These are phyloP conservation scores for Gortyna flavago DNA, from an alignment of 2,888 invertebrate genomes.

Conservation along the genomic window DNA sequence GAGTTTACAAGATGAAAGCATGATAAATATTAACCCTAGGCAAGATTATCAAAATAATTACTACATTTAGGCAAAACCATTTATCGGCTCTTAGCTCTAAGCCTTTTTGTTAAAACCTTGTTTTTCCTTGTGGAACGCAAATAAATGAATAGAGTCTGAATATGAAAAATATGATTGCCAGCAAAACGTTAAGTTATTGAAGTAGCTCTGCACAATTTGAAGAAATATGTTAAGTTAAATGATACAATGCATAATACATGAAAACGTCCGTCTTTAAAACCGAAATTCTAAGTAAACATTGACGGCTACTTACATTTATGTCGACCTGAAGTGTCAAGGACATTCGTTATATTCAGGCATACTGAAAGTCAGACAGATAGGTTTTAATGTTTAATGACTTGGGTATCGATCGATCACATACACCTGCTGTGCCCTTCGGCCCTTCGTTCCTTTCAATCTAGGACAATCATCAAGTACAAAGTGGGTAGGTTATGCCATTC, in stretches of 20 bases:
- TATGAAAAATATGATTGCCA: not conserved
- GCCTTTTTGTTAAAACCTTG: too few species aligned
- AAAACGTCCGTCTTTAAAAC: constrained; percentile 12
- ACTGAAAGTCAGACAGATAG: constrained; percentile 80
- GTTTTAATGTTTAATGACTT: constrained; percentile 85
- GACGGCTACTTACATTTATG: constrained; percentile 51
- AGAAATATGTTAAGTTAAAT: constrained; percentile 1
- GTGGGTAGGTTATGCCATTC: too few species aligned
- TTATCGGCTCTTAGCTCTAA: too few species aligned
- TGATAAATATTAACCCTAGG: not conserved
- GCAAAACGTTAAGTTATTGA: not conserved
- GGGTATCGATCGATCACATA: constrained; percentile 79
- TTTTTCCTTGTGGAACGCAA: too few species aligned
- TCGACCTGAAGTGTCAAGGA: constrained; percentile 78
- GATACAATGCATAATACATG: constrained; percentile 25
- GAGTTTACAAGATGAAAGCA: not conserved
- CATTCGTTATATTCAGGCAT: constrained; percentile 72
- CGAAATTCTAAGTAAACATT: constrained; percentile 40
- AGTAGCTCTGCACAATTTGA: not conserved
- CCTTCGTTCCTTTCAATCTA: constrained; percentile 67
- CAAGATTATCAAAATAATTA: not conserved
- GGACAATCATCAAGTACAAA: constrained; percentile 67
- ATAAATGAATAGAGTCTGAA: too few species aligned
- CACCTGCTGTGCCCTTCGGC: constrained; percentile 71
- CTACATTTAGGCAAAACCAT: not conserved